phyloP scores from a whole-genome alignment of 2,797 vertebrate species.

The Micropoecilia bifurca region DNA sequence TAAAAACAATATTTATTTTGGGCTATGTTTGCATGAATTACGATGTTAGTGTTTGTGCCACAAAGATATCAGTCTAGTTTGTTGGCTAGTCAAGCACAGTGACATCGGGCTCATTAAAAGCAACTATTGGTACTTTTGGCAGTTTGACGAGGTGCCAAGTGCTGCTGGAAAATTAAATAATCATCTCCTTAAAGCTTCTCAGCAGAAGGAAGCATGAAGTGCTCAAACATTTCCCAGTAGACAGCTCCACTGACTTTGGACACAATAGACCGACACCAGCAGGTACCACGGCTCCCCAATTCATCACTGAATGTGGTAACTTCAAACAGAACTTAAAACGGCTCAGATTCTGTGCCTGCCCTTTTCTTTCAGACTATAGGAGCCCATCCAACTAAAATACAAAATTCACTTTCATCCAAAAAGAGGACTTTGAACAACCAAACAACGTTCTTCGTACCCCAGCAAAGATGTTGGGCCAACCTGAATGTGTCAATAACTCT shows the following conservation, averaged over 20 bases:
- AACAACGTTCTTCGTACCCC: neutral
- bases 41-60: neutral
- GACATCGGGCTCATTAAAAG: neutral
- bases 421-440: neutral
- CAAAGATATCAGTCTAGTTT: neutral
- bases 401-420: too few species aligned
- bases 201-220: neutral
- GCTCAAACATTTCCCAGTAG: neutral
- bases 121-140: neutral
- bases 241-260: neutral
- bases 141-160: neutral
- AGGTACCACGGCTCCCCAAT: neutral
- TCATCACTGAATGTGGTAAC: neutral
- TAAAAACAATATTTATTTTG: neutral
- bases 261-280: neutral
- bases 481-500: too few species aligned
- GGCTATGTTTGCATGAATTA: neutral
- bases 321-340: neutral
- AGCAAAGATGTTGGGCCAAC: neutral
- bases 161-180: neutral
- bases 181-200: neutral
- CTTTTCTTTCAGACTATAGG: neutral
- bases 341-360: neutral
- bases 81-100: neutral
- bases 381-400: neutral